These are phyloP conservation scores for Hoplodrina blanda DNA, from an alignment of 2,888 invertebrate genomes.

Conservation along the genomic window DNA sequence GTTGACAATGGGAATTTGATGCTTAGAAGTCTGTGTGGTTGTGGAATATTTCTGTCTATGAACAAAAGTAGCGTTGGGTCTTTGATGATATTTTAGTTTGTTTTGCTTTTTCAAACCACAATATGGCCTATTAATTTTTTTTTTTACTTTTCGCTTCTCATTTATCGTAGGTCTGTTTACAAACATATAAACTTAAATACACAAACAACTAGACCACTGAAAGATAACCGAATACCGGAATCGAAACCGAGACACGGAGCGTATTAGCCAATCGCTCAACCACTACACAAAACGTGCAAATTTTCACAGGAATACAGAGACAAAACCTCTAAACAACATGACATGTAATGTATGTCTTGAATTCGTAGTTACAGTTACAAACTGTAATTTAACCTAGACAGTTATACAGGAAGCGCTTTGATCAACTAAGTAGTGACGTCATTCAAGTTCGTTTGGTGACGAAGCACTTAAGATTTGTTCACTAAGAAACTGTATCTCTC, in stretches of 20 bases:
- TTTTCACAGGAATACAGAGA: neutral
- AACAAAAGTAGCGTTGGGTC: neutral
- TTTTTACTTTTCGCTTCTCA: too few relatives aligned
- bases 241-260: too few relatives aligned
- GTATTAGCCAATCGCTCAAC: too few relatives aligned
- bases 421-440: conserved; percentile 51
- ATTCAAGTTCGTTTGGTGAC: conserved; percentile 53
- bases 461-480: conserved; percentile 49
- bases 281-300: neutral
- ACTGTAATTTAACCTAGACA: conserved; percentile 56
- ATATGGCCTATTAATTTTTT: too few relatives aligned
- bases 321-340: conserved; percentile 14
- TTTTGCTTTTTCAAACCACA: neutral
- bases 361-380: conserved; percentile 45
- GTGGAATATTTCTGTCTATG: neutral
- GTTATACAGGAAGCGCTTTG: conserved; percentile 54
- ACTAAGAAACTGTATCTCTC: conserved; percentile 37
- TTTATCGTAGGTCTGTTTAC: too few relatives aligned
- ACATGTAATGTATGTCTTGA: conserved; percentile 16
- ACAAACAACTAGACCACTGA: too few relatives aligned
- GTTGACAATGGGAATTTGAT: conserved; percentile 4
- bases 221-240: too few relatives aligned
- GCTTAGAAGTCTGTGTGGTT: neutral
- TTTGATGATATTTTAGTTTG: neutral
- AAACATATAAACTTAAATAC: too few relatives aligned